Conservation (phyloP, 2,113 vertebrate species). For the Carassius carassius region DNA sequence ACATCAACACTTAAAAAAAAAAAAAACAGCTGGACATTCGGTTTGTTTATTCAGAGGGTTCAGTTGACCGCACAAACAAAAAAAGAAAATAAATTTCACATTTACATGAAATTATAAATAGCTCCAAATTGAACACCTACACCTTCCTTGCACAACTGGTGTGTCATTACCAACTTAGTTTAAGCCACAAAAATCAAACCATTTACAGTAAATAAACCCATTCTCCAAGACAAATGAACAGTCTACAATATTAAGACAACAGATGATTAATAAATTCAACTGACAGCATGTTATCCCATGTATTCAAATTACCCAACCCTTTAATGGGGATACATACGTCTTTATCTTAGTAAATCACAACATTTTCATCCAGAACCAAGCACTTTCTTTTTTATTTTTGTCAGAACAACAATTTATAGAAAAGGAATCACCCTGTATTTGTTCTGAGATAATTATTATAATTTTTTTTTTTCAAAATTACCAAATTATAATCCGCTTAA, state of each 20-base stretch:
- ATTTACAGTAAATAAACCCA: conserved; percentile 61
- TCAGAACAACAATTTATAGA: conserved; percentile 5
- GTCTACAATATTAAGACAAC: conserved; percentile 65
- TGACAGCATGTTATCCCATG: conserved; percentile 55
- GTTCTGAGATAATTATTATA: neutral
- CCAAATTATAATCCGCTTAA: no score
- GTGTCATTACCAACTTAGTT: conserved; percentile 59
- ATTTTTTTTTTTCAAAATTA: no score
- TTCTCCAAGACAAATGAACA: conserved; percentile 61
- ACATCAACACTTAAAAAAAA: neutral
- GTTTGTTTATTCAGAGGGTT: conserved; percentile 85
- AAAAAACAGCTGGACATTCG: conserved; percentile 75
- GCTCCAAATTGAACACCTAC: conserved; percentile 84
- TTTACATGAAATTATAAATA: conserved; percentile 94
- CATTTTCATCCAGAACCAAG: neutral
- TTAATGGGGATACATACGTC: conserved; percentile 64
- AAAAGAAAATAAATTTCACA: conserved; percentile 82
- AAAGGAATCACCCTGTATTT: conserved; percentile 39
- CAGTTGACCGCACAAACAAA: conserved; percentile 97
- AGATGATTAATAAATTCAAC: conserved; percentile 62
- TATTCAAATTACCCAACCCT: conserved; percentile 60
- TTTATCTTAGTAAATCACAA: conserved; percentile 22
- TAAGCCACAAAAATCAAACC: conserved; percentile 66
- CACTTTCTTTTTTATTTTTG: neutral
- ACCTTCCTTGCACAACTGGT: conserved; percentile 56